Conservation (phyloP, 2,113 vertebrate species). For the Hemichromis elongatus region DNA sequence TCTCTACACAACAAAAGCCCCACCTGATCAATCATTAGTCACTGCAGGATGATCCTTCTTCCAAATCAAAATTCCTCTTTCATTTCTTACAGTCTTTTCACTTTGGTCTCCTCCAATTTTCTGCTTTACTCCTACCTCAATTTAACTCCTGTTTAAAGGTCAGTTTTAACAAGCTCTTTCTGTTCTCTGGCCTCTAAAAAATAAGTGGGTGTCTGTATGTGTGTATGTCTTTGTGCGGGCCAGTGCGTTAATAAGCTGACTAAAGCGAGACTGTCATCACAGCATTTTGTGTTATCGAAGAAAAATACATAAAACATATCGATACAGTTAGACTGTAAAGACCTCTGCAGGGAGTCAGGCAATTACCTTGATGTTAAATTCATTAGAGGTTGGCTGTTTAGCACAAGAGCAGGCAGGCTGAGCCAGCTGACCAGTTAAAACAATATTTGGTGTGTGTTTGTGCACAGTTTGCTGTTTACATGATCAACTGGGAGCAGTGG, state of each 20-base stretch:
- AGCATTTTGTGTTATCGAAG: constrained; percentile 39
- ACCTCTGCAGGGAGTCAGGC: constrained; percentile 26
- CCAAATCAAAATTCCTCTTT: background rate
- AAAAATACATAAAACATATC: constrained; percentile 55
- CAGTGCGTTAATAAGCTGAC: constrained; percentile 27
- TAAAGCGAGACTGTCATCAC: constrained; percentile 19
- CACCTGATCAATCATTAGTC: background rate
- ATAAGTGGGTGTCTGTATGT: background rate
- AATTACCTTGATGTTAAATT: constrained; percentile 54
- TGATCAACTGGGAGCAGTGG: constrained; percentile 8
- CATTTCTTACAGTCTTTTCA: background rate
- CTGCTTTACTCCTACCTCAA: background rate
- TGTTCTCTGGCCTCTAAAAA: constrained; percentile 3
- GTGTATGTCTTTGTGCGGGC: background rate
- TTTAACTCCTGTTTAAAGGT: constrained; percentile 47
- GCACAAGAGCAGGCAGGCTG: background rate
- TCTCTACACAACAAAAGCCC: background rate
- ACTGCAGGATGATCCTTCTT: background rate
- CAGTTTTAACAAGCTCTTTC: constrained; percentile 59
- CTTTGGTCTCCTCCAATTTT: background rate
- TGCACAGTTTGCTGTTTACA: constrained; percentile 13
- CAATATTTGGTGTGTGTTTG: background rate
- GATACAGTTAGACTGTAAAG: constrained; percentile 44
- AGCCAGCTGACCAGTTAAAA: constrained; percentile 2
- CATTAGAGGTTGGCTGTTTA: constrained; percentile 30